Conservation (phyloP, 2,113 vertebrate genomes). For the Malurus melanocephalus region DNA sequence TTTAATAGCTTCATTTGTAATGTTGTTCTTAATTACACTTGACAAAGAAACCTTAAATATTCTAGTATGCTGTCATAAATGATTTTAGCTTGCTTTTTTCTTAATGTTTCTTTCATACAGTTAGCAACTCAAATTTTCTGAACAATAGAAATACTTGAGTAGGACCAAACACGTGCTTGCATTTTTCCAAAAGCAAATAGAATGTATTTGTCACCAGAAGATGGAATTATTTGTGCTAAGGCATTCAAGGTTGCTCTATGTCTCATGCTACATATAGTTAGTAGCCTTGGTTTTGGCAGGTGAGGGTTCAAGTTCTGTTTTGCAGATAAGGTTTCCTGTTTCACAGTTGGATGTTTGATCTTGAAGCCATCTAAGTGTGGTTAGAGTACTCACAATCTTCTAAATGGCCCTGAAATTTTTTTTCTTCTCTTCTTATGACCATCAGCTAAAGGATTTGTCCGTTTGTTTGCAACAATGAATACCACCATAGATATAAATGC, state of each 20-base stretch:
- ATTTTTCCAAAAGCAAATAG: not conserved
- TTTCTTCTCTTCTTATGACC: not conserved
- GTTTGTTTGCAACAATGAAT: conserved; percentile 73
- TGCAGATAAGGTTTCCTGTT: conserved; percentile 18
- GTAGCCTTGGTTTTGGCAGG: conserved; percentile 3
- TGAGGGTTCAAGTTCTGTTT: conserved; percentile 19
- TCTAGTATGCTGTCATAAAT: not conserved
- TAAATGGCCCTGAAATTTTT: conserved; percentile 5
- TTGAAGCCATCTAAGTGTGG: not conserved
- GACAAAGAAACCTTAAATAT: conserved; percentile 5
- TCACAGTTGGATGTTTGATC: not conserved
- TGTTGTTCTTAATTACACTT: not conserved
- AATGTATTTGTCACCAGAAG: not conserved
- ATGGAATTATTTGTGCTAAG: not conserved
- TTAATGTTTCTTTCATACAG: not conserved
- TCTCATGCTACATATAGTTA: not conserved
- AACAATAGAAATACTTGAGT: not conserved
- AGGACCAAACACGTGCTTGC: not conserved
- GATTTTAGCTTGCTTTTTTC: not conserved
- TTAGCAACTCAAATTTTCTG: not conserved
- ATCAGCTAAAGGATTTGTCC: conserved; percentile 90
- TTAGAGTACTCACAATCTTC: not conserved
- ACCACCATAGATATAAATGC: conserved; percentile 84
- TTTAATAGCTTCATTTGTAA: conserved; percentile 19
- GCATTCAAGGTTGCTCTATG: not conserved